Percentiles rank a stretch among this genome's conserved stretches.
These are phyloP conservation scores for Pseudeuparius sepicola DNA, from an alignment of 2,888 invertebrate species.

Conservation along the genomic window DNA sequence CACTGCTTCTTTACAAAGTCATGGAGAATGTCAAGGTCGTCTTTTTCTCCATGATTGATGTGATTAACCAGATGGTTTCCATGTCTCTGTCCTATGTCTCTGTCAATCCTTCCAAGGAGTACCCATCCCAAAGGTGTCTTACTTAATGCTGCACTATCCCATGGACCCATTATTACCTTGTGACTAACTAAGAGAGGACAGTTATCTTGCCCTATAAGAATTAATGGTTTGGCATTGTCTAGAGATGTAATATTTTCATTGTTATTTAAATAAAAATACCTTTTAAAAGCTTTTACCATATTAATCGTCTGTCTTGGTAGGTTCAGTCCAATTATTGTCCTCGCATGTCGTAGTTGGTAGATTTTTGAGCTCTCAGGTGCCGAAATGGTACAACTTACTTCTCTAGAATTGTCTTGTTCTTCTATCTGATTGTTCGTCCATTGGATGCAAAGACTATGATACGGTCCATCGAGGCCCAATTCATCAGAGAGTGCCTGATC, in stretches of 20 bases:
- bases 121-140: too few species aligned
- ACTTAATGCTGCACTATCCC: slow-evolving; percentile 11
- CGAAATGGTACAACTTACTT: slow-evolving; percentile 7
- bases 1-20: slow-evolving; percentile 12
- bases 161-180: slow-evolving; percentile 9
- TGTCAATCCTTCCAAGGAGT: slow-evolving; percentile 5
- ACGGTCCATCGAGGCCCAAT: slow-evolving; percentile 8
- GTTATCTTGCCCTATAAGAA: slow-evolving; percentile 12
- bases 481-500: too few species aligned
- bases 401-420: slow-evolving; percentile 3
- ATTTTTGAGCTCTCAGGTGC: slow-evolving; percentile 1
- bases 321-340: slow-evolving; percentile 4
- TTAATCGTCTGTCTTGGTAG: slow-evolving; percentile 9
- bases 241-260: slow-evolving; percentile 8
- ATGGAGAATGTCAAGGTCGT: slow-evolving; percentile 11
- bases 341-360: slow-evolving; percentile 6
- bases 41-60: slow-evolving; percentile 5
- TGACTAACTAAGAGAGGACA: slow-evolving; percentile 12
- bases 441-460: slow-evolving; percentile 8
- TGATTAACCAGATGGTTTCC: slow-evolving; percentile 7
- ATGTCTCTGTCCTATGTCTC: slow-evolving; percentile 4
- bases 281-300: slow-evolving; percentile 1
- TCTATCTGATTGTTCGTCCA: slow-evolving; percentile 9
- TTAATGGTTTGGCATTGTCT: slow-evolving; percentile 10
- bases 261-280: slow-evolving; percentile 10